Evolutionary conservation across 1,140 invertebrate species (phyloP).

Genomic region (Microplitis mediator): DNA sequence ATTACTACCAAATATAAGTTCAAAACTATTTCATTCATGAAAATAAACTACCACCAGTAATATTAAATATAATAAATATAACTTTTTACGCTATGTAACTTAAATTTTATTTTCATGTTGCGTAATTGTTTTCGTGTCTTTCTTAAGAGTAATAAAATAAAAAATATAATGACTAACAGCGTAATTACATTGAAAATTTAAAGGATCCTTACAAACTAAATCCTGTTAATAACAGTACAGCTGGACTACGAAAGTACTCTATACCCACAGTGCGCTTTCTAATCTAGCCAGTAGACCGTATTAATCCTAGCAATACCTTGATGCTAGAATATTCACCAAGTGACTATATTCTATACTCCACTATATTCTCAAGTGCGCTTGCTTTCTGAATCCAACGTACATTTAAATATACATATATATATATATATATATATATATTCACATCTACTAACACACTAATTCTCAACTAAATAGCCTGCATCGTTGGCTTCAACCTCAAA

Average conservation of each 20-base stretch:
- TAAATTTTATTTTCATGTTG: no score
- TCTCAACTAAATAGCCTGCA: neutral
- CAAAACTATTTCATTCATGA: no score
- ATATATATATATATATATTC: neutral
- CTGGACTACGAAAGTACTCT: conserved; percentile 18
- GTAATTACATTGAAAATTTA: conserved; percentile 1
- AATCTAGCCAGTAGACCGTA: conserved; percentile 32
- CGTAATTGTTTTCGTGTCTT: no score
- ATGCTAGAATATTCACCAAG: conserved; percentile 22
- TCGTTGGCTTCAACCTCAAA: neutral
- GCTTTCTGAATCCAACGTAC: neutral
- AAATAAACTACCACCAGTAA: no score
- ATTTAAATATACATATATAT: neutral
- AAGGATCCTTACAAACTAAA: conserved; percentile 9
- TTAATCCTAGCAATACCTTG: conserved; percentile 32
- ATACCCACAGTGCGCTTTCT: conserved; percentile 17
- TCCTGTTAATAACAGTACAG: conserved; percentile 32
- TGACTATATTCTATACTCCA: neutral
- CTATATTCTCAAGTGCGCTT: neutral
- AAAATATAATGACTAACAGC: neutral
- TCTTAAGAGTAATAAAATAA: no score
- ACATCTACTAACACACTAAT: neutral
- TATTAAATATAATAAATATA: no score
- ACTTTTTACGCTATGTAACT: no score
- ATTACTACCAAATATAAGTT: no score